Conservation (phyloP, 2,888 invertebrate species). For the Dyspetes luteomarginatus region DNA sequence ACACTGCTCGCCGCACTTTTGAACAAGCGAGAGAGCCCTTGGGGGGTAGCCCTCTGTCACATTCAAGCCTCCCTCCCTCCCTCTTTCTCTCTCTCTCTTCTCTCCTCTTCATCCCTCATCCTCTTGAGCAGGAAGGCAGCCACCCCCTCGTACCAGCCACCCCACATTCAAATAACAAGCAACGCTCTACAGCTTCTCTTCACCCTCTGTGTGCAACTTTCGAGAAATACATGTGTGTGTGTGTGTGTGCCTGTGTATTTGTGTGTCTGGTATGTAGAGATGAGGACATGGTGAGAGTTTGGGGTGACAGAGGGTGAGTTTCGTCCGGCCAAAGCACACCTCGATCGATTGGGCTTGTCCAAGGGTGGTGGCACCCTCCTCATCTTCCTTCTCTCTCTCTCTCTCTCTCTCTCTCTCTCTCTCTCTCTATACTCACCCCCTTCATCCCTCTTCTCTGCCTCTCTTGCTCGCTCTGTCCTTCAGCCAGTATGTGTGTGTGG, state of each 20-base stretch:
- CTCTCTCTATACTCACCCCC: conserved; percentile 9
- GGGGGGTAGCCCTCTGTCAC: conserved; percentile 82
- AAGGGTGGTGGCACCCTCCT: conserved; percentile 78
- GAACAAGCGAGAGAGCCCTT: conserved; percentile 73
- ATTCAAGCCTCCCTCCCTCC: conserved; percentile 80
- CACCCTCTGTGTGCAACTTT: conserved; percentile 56
- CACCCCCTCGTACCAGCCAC: conserved; percentile 50
- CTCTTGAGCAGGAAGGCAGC: conserved; percentile 58
- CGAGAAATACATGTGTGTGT: conserved; percentile 40
- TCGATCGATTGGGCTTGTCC: conserved; percentile 84
- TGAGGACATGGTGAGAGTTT: conserved; percentile 68
- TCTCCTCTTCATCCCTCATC: conserved; percentile 46
- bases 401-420: conserved; percentile 32
- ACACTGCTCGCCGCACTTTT: conserved; percentile 81
- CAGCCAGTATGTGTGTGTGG: conserved; percentile 66
- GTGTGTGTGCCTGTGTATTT: conserved; percentile 9
- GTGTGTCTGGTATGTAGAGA: conserved; percentile 54
- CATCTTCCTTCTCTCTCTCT: conserved; percentile 34
- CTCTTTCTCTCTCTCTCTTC: conserved; percentile 5
- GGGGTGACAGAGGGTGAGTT: conserved; percentile 81
- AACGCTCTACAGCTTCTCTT: conserved; percentile 67
- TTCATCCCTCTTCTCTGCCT: conserved; percentile 29
- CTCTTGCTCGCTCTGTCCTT: conserved; percentile 22
- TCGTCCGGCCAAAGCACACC: conserved; percentile 83
- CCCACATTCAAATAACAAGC: conserved; percentile 82